Percentiles rank a stretch among this genome's conserved stretches.
Conservation (phyloP, 2,797 vertebrate species). For the Cossypha caffra region DNA sequence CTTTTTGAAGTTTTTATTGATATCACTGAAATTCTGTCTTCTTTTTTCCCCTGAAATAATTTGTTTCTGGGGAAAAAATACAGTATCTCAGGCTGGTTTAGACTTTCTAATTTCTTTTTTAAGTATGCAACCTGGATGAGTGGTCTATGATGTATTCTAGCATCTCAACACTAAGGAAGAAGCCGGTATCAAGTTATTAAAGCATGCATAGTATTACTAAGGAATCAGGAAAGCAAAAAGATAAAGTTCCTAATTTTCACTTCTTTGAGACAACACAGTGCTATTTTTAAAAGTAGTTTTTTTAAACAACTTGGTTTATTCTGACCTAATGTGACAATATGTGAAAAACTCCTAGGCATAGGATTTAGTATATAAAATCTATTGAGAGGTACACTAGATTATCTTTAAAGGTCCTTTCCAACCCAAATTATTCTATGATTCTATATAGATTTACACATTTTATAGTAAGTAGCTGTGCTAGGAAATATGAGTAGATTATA, state of each 20-base stretch:
- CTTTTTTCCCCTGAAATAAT: background rate
- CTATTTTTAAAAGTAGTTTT: background rate
- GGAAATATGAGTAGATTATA: background rate
- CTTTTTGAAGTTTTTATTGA: background rate
- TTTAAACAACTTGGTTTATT: background rate
- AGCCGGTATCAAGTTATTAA: background rate
- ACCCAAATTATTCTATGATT: background rate
- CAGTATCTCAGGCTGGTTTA: background rate
- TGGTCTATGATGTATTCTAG: accelerated
- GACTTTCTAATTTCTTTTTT: background rate
- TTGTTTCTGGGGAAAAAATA: background rate
- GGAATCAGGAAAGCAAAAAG: background rate
- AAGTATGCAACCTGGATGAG: background rate
- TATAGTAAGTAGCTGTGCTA: accelerated
- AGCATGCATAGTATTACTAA: background rate
- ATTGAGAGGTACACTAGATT: background rate
- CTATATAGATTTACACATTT: background rate
- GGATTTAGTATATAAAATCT: background rate
- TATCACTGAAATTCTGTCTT: accelerated
- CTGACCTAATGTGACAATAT: background rate
- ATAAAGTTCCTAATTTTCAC: background rate
- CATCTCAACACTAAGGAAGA: background rate
- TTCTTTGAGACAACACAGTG: background rate
- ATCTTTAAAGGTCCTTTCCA: background rate
- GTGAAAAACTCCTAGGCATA: background rate